Evolutionary conservation across 1,140 invertebrate genomes (phyloP).

Genomic region (Brachionus calyciflorus): DNA sequence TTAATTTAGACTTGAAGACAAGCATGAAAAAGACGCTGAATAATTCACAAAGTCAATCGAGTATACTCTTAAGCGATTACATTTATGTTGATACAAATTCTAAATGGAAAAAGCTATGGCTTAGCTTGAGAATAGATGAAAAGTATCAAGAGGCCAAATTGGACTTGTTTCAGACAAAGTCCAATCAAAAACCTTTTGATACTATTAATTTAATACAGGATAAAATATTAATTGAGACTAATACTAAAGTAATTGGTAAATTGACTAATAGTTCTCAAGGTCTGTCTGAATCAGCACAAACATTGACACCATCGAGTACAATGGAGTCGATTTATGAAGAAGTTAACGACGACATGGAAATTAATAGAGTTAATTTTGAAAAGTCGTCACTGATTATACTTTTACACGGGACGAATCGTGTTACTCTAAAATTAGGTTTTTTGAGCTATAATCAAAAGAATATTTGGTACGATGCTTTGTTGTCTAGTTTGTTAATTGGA

Average conservation of each 20-base stretch:
- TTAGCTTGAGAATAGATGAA: constrained; percentile 26
- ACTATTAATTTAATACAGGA: constrained; percentile 41
- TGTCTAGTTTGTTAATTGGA: constrained; percentile 3
- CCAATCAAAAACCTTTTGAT: constrained; percentile 42
- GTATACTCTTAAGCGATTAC: constrained; percentile 19
- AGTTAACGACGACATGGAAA: constrained; percentile 21
- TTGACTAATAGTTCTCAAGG: background rate
- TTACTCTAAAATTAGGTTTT: constrained; percentile 34
- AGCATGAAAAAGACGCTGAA: background rate
- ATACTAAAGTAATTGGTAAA: constrained; percentile 15
- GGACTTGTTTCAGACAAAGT: constrained; percentile 29
- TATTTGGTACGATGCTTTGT: constrained; percentile 43
- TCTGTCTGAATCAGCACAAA: background rate
- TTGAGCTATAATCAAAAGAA: constrained; percentile 23
- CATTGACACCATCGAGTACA: background rate
- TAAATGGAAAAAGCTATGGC: constrained; percentile 42
- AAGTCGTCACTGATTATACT: constrained; percentile 5
- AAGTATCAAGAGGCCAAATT: constrained; percentile 28
- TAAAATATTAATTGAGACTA: constrained; percentile 27
- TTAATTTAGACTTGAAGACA: constrained; percentile 1
- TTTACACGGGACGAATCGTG: background rate
- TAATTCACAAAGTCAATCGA: background rate
- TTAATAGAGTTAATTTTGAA: constrained; percentile 29
- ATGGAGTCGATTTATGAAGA: constrained; percentile 41
- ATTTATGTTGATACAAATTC: constrained; percentile 21